These are phyloP conservation scores for Drosophila melanica DNA, from an alignment of 1,140 invertebrate genomes.

Conservation along the genomic window DNA sequence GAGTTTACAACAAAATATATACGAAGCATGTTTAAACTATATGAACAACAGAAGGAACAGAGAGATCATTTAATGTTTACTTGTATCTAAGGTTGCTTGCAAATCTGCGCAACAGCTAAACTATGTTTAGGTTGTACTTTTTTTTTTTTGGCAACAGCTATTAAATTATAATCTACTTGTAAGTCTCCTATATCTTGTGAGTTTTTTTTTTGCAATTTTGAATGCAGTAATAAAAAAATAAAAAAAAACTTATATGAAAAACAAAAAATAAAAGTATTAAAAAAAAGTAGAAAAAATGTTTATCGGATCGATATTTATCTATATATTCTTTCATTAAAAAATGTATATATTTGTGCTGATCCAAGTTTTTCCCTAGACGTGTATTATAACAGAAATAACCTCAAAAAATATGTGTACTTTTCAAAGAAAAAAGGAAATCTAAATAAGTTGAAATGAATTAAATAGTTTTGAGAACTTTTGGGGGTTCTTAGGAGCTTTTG, in stretches of 20 bases:
- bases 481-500: too few species aligned
- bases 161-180: slow-evolving; percentile 44
- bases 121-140: slow-evolving; percentile 34
- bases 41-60: slow-evolving; percentile 14
- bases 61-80: slow-evolving; percentile 30
- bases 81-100: slow-evolving; percentile 17
- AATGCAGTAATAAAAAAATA: slow-evolving; percentile 23
- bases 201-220: slow-evolving; percentile 34
- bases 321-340: too few species aligned
- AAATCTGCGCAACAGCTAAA: slow-evolving; percentile 19
- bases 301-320: too few species aligned
- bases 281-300: slow-evolving; percentile 14
- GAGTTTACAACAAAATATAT: slow-evolving; percentile 17
- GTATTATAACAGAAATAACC: too few species aligned
- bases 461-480: too few species aligned
- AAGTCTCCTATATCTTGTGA: slow-evolving; percentile 40
- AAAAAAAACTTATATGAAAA: slow-evolving; percentile 43
- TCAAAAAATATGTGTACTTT: too few species aligned
- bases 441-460: too few species aligned
- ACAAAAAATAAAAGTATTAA: slow-evolving; percentile 44
- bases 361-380: too few species aligned
- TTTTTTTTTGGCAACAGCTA: slow-evolving; percentile 23
- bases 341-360: too few species aligned
- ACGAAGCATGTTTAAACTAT: slow-evolving; percentile 1
- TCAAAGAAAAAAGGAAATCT: too few species aligned